Conservation (phyloP, 2,888 invertebrate species). For the Drosophila melanocephala region DNA sequence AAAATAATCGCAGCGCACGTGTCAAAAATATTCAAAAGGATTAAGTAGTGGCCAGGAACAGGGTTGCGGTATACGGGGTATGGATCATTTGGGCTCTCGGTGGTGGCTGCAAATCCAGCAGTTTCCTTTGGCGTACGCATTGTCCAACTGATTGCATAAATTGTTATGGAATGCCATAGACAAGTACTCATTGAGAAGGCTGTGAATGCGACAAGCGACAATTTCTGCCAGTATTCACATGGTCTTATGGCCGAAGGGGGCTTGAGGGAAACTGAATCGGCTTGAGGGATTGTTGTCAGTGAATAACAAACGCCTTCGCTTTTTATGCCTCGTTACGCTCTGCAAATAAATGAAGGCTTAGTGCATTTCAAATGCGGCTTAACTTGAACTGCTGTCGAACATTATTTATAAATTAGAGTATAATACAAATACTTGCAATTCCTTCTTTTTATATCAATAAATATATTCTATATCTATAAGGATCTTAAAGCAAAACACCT, state of each 20-base stretch:
- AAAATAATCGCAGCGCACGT: conserved; percentile 84
- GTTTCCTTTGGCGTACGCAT: conserved; percentile 41
- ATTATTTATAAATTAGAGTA: background rate
- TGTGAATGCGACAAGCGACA: conserved; percentile 38
- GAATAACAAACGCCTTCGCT: conserved; percentile 38
- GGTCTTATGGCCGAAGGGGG: conserved; percentile 8
- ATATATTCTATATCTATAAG: background rate
- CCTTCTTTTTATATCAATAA: background rate
- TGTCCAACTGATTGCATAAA: conserved; percentile 79
- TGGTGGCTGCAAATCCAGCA: conserved; percentile 33
- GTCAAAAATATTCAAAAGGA: conserved; percentile 83
- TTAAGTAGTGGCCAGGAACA: conserved; percentile 48
- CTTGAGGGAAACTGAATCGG: conserved; percentile 4
- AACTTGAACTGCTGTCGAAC: background rate
- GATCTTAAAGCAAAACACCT: background rate
- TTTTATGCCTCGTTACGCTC: conserved; percentile 35
- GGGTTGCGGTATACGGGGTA: background rate
- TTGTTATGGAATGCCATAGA: conserved; percentile 73
- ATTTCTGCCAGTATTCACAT: conserved; percentile 35
- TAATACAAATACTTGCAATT: background rate
- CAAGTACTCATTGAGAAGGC: conserved; percentile 31
- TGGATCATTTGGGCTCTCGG: conserved; percentile 4
- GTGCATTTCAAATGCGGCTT: background rate
- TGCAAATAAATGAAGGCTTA: background rate
- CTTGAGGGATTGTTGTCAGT: conserved; percentile 35